These are phyloP conservation scores for Poeciliopsis occidentalis DNA, from an alignment of 2,113 vertebrate genomes.

Conservation along the genomic window DNA sequence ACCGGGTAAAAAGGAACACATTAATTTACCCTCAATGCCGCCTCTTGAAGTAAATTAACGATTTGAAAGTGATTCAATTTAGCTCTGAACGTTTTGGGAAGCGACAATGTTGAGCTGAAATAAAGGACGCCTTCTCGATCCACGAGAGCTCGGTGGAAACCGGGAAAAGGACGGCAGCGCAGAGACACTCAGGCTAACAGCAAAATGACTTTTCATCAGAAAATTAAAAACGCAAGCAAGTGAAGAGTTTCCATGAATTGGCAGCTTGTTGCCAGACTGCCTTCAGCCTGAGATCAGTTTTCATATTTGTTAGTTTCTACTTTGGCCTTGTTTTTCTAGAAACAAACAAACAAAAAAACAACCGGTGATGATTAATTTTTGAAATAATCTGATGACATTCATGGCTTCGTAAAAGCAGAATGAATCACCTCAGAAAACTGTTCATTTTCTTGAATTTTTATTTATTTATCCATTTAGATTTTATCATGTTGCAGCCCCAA, in stretches of 20 bases:
- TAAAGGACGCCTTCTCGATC: conserved; percentile 23
- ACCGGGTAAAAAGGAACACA: not conserved
- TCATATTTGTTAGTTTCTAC: conserved; percentile 37
- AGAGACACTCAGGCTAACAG: conserved; percentile 28
- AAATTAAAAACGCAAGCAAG: conserved; percentile 31
- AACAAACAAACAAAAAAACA: not conserved
- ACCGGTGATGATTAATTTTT: not conserved
- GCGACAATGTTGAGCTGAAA: conserved; percentile 34
- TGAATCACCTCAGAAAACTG: no score
- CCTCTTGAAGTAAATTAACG: conserved; percentile 25
- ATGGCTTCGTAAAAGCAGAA: no score
- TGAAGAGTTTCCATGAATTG: conserved; percentile 39
- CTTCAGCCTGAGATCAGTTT: conserved; percentile 22
- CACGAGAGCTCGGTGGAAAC: conserved; percentile 21
- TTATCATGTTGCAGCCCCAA: no score
- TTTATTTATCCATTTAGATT: no score
- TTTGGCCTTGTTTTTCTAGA: conserved; percentile 26
- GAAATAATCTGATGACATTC: not conserved
- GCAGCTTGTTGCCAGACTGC: conserved; percentile 20
- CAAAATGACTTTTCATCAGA: conserved; percentile 40
- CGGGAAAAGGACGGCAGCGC: conserved; percentile 4
- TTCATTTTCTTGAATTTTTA: no score
- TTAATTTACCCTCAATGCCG: not conserved
- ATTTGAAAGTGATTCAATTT: conserved; percentile 23
- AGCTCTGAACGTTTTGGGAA: conserved; percentile 23